Base-by-base conservation (phyloP, 2,113 vertebrate genomes). In the Sphyrna mokarran region DNA sequence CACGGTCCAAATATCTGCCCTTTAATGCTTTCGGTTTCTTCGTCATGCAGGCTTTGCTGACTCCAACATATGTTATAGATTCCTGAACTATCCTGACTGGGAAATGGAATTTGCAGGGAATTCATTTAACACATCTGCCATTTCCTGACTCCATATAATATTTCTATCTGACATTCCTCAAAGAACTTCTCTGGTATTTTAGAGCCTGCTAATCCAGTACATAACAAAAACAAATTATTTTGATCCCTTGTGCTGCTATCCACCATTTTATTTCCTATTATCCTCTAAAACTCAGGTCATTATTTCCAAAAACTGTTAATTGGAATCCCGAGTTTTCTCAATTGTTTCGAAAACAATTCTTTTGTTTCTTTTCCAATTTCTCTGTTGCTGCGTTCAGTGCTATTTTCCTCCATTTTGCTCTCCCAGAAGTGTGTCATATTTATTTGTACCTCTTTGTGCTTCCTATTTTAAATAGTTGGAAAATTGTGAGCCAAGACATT, bases 81-180 rank as follows among this genome's bases (percentile, higher is more conserved):
- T 93, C 89, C n/a, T 66, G 33, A 93, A 69, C 68, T 69, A 72
- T 54, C 76, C 72, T 95, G 69, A 95, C 94, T 72, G 69, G 40
- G 68, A 72, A 72, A 76, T 72, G 94, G 66, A 70, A 72, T 48
- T 72, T 95, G 94, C 66, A 40, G 70, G 48, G 68, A 95, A 72
- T 72, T 72, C 43, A 76, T 95, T 95, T 95, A 95, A 95, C 94
- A 95, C 89, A 93, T 93, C 89, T 93, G 89, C 89, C 61, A 66
- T 93, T 95, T 72, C 94, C 69, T 70, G 94, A 95, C 54, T 72
- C 69, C 94, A 69, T 72, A 72, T 95, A 95, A 95, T 95, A 72
- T 95, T 95, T 95, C 69, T 33, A 48, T 43, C 63, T 66, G 43
- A 94, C 37, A 20, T 70, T 66, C 91, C 94, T 95, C 48, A 76